A percentile compares a stretch with the other conserved stretches of the same genome.
Evolutionary conservation across 1,140 invertebrate species (phyloP).

Genomic region (Drosophila azteca): DNA sequence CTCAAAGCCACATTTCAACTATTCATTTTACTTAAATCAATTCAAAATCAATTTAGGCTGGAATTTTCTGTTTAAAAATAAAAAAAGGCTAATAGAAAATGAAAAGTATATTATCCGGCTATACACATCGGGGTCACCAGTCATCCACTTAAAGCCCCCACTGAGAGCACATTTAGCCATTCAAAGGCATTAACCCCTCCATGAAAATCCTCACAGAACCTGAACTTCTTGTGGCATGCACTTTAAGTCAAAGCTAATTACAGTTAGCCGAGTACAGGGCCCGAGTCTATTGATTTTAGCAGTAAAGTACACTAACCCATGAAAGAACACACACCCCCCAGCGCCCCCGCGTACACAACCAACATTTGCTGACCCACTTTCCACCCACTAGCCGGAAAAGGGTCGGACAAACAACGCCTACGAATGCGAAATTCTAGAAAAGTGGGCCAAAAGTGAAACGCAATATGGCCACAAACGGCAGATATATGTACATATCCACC

Average conservation of each 20-base stretch:
- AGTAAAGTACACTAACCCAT: constrained; percentile 64
- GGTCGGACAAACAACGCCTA: constrained; percentile 52
- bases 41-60: too few species aligned
- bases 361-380: constrained; percentile 68
- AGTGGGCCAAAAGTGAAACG: constrained; percentile 74
- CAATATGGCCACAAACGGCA: constrained; percentile 71
- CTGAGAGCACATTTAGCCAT: too few species aligned
- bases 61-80: too few species aligned
- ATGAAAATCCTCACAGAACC: constrained; percentile 14
- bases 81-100: too few species aligned
- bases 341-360: constrained; percentile 18
- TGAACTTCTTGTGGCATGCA: constrained; percentile 57
- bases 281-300: constrained; percentile 57
- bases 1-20: too few species aligned
- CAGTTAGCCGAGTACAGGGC: constrained; percentile 24
- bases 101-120: too few species aligned
- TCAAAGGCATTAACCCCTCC: not conserved
- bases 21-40: too few species aligned
- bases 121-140: too few species aligned
- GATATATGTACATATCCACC: constrained; percentile 5
- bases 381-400: constrained; percentile 22
- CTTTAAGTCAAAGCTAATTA: constrained; percentile 64
- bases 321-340: constrained; percentile 22
- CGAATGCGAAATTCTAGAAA: constrained; percentile 53
- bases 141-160: too few species aligned